Evolutionary conservation across 2,113 vertebrate genomes (phyloP), one percentile per base, ranked within the genome.

Genomic region (Megaleporinus macrocephalus): DNA sequence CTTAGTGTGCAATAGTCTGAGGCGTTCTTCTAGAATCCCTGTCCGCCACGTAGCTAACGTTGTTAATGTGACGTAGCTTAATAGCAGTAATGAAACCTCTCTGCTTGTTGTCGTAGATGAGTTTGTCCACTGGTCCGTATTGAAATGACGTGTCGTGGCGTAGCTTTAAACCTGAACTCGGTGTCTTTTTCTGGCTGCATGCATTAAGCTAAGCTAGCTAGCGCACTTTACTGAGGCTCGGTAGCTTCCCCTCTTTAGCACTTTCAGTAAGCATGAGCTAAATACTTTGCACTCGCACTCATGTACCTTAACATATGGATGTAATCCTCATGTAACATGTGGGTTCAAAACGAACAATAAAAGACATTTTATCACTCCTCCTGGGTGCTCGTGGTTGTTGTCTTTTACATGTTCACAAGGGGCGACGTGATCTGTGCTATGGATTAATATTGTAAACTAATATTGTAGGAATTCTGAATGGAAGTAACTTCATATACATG

Each of bases 181-280:
- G 72, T 51, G 66, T 73, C 57, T 78, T 41, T 49, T 82, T 71
- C 3, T 49, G 30, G 77, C 81, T 77, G 82, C 76, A 82, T 88
- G 88, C 88, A 90, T 90, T 87, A 86, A 83, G 53, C 63, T 59
- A 82, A 89, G 87, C 85, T 86, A 86, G 59, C 65, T 68, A 85
- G 79, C 69, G 86, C 88, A 87, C 84, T 85, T 88, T 87, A 90
- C 83, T 36, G 84, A 80, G 41, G 44, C 80, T 66, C 69, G 63
- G 26, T 69, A 11, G 15, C 36, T 59, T 6, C 44, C 26, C 24
- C 77, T 57, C 9, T 47, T 30, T 73, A 65, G 83, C 83, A 76
- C 85, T 82, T 84, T 82, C 27, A 70, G 86, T 41, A 73, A 80
- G 66, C 82, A 66, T 44, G 29, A 83, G 82, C 87, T 81, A 22